phyloP scores from a whole-genome alignment of 2,113 vertebrate genomes.

The Catharus bicknelli region DNA sequence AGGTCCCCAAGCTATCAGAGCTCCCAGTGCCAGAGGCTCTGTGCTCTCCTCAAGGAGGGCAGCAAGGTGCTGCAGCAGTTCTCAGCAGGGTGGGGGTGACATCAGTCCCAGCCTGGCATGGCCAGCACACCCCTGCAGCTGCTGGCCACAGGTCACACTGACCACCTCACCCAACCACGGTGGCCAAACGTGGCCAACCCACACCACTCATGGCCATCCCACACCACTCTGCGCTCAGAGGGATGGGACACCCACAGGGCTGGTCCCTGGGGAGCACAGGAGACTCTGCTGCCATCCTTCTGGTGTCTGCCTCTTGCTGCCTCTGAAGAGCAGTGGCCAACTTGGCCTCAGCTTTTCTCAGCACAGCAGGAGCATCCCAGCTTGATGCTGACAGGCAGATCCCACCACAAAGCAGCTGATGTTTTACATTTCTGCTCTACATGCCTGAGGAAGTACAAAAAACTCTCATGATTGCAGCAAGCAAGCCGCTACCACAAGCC shows the following conservation, averaged over 20 bases:
- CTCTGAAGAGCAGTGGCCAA: neutral
- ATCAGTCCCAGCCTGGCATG: neutral
- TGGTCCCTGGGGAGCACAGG: neutral
- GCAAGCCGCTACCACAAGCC: neutral
- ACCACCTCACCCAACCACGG: rapidly evolving
- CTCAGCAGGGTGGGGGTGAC: neutral
- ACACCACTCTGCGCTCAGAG: neutral
- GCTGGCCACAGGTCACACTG: neutral
- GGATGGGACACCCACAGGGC: rapidly evolving
- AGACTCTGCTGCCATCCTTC: rapidly evolving
- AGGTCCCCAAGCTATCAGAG: neutral
- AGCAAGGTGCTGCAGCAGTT: neutral
- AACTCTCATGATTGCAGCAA: rapidly evolving
- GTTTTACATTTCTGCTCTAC: neutral
- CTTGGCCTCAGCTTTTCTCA: neutral
- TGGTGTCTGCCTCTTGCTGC: neutral
- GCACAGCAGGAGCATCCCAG: neutral
- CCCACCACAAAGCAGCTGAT: neutral
- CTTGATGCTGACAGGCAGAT: neutral
- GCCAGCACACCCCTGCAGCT: neutral
- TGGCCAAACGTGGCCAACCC: rapidly evolving
- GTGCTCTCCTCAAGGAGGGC: neutral
- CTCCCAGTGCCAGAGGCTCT: neutral
- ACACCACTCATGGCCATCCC: too few species aligned
- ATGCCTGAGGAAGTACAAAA: neutral